Evolutionary conservation across 2,797 vertebrate genomes (phyloP), one percentile per base, ranked within the genome.

Genomic region (Gallinago nigripennis): DNA sequence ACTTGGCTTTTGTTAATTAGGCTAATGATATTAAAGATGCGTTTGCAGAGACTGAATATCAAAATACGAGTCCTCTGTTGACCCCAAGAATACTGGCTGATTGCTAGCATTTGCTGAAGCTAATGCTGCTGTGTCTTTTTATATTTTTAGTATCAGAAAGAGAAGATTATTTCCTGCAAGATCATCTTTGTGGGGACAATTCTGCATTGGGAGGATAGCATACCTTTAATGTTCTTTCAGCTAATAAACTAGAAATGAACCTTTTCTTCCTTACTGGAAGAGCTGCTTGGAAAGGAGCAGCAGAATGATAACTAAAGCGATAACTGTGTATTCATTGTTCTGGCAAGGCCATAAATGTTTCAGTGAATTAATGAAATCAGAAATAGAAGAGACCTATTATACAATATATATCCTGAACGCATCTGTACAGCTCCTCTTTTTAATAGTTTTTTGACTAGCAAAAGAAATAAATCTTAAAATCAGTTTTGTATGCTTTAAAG

Each of bases 321-420:
- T 45, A 87, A 82, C 12, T 35, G 46, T 92, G 73, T 85, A 12
- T 82, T 85, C 71, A 12, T 91, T 73, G n/a, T 86, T 58, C 75
- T 93, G 75, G 78, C 84, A 93, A 94, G 75, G 86, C 82, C 78
- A 75, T 89, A 64, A 94, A 94, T 95, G 85, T 60, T 94, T 77
- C 78, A 92, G 71, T 33, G 71, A 58, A 77, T 92, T 92, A 48
- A 60, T 85, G 86, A 91, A 82, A 96, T 87, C 60, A 69, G 64
- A 94, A 88, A 53, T 86, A 72, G 81, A 79, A 72, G 68, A 73
- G 41, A 54, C 15, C 27, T 65, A 63, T 85, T 92, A 46, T 69
- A 82, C 39, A 66, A 21, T 24, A 4, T 73, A 53, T 61, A 65
- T 35, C 48, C 78, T 82, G 78, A 72, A 45, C 0, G 0, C 35